A percentile compares a stretch with the other conserved stretches of the same genome.
Evolutionary conservation across 2,113 vertebrate genomes (phyloP).

Genomic region (Hypomesus transpacificus): DNA sequence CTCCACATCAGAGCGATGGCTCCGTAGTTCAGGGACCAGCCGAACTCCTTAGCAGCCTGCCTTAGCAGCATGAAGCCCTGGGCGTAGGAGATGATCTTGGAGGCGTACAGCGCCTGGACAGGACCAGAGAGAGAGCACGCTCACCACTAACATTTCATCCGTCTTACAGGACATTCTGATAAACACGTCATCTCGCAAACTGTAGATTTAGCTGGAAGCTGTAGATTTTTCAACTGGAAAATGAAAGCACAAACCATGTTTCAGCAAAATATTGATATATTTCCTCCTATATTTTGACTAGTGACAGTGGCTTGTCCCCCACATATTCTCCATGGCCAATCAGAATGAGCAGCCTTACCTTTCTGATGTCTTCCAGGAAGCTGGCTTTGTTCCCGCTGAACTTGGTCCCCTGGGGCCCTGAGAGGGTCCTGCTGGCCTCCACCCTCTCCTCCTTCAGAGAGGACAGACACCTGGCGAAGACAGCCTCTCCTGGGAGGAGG

Average conservation of each 20-base stretch:
- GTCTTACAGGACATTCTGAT: too few relatives aligned
- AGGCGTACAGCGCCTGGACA: conserved; percentile 91
- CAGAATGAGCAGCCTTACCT: conserved; percentile 68
- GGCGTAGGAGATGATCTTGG: conserved; percentile 96
- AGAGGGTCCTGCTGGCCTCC: conserved; percentile 81
- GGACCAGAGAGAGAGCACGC: neutral
- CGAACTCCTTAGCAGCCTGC: conserved; percentile 90
- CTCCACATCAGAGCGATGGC: conserved; percentile 97
- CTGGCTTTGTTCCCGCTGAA: conserved; percentile 78
- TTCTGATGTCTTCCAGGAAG: conserved; percentile 93
- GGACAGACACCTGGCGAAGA: conserved; percentile 95
- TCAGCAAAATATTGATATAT: too few relatives aligned
- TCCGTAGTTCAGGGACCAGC: conserved; percentile 93
- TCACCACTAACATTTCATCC: too few relatives aligned
- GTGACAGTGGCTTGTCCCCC: neutral
- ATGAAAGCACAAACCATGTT: too few relatives aligned
- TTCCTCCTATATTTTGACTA: neutral
- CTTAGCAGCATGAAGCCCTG: conserved; percentile 97
- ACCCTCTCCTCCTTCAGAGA: conserved; percentile 91
- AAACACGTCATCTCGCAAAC: too few relatives aligned
- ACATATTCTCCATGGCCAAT: neutral
- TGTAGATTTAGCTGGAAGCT: too few relatives aligned
- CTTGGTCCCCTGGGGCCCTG: conserved; percentile 71
- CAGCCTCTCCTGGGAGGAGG: conserved; percentile 84
- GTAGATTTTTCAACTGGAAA: too few relatives aligned